These are phyloP conservation scores for Chromis chromis DNA, from an alignment of 2,797 vertebrate genomes.

Conservation along the genomic window DNA sequence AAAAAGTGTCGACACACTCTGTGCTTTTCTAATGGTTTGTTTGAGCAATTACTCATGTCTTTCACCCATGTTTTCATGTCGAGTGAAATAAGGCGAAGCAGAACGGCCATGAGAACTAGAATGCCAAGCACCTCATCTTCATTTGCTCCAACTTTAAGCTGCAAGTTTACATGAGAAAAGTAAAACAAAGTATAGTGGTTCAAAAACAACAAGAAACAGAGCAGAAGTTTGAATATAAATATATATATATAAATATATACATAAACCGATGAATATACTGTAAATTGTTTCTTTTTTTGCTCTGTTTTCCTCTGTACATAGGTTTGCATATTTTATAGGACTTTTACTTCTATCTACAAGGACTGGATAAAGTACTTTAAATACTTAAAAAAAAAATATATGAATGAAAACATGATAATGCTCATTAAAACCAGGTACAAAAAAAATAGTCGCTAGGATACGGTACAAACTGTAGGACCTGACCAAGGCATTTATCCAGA, in stretches of 20 bases:
- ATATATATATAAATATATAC: slow-evolving; percentile 95
- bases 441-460: slow-evolving; percentile 76
- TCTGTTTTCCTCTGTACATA: slow-evolving; percentile 99
- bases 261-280: slow-evolving; percentile 89
- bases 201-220: slow-evolving; percentile 84
- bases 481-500: slow-evolving; percentile 98
- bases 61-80: slow-evolving; percentile 44
- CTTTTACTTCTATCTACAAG: slow-evolving; percentile 99
- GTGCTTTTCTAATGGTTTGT: slow-evolving; percentile 57
- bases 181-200: slow-evolving; percentile 81
- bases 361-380: slow-evolving; percentile 91
- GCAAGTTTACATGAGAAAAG: slow-evolving; percentile 94
- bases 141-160: slow-evolving; percentile 85
- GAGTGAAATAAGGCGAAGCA: slow-evolving; percentile 44
- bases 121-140: slow-evolving; percentile 64
- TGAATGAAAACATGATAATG: slow-evolving; percentile 89
- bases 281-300: slow-evolving; percentile 91
- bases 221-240: slow-evolving; percentile 88
- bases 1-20: slow-evolving; percentile 33
- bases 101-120: slow-evolving; percentile 40
- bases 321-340: slow-evolving; percentile 99
- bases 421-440: slow-evolving; percentile 91
- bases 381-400: slow-evolving; percentile 86
- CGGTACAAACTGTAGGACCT: slow-evolving; percentile 87
- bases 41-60: slow-evolving; percentile 55